phyloP scores from a whole-genome alignment of 2,797 vertebrate species.

The Champsocephalus gunnari region DNA sequence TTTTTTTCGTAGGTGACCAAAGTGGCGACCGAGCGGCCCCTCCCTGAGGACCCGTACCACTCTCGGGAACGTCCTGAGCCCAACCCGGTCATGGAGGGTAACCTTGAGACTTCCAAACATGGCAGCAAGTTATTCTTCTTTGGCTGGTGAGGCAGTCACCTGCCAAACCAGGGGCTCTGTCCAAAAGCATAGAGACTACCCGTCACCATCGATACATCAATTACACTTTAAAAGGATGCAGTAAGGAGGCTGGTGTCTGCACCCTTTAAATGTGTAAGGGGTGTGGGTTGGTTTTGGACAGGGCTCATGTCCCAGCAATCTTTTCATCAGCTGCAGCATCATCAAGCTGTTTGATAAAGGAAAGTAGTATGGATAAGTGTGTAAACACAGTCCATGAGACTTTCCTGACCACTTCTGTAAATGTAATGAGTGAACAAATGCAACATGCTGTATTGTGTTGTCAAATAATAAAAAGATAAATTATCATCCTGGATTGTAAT shows the following conservation, averaged over 20 bases:
- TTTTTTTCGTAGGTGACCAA: constrained; percentile 91
- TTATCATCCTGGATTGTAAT: constrained; percentile 54
- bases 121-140: constrained; percentile 94
- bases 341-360: constrained; percentile 60
- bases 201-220: constrained; percentile 13
- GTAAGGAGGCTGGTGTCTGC: constrained; percentile 22
- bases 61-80: constrained; percentile 91
- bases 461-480: constrained; percentile 77
- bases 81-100: constrained; percentile 84
- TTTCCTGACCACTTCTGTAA: constrained; percentile 75
- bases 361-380: constrained; percentile 49
- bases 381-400: constrained; percentile 40
- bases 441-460: constrained; percentile 70
- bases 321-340: constrained; percentile 38
- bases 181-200: constrained; percentile 45
- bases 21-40: constrained; percentile 90
- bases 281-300: constrained; percentile 59
- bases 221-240: constrained; percentile 7
- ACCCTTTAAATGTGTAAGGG: neutral
- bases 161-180: constrained; percentile 54
- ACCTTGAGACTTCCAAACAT: constrained; percentile 89
- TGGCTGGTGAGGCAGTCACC: constrained; percentile 83
- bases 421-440: constrained; percentile 73
- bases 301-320: constrained; percentile 45
- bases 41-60: constrained; percentile 93